A percentile compares a stretch with the other conserved stretches of the same genome.
These are phyloP conservation scores for Pantherophis guttatus DNA, from an alignment of 2,113 vertebrate species.

Conservation along the genomic window DNA sequence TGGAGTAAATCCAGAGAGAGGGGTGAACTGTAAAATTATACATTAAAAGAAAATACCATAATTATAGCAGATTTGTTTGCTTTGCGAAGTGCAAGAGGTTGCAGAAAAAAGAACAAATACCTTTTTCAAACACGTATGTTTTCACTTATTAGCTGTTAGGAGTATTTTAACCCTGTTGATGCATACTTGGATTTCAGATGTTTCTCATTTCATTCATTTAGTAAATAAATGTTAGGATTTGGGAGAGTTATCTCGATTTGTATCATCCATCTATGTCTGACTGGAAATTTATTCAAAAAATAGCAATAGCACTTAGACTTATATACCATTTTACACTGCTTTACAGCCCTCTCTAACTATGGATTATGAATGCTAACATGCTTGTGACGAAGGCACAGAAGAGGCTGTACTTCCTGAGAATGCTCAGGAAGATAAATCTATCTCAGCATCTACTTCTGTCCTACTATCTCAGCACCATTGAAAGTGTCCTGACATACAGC, in stretches of 20 bases:
- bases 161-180: background rate
- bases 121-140: background rate
- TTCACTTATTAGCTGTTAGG: background rate
- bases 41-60: background rate
- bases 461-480: too few species aligned
- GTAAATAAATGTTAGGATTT: background rate
- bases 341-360: too few species aligned
- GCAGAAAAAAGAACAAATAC: conserved; percentile 2
- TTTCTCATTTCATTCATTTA: background rate
- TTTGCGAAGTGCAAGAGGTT: background rate
- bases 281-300: background rate
- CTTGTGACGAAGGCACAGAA: too few species aligned
- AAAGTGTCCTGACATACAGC: too few species aligned
- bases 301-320: too few species aligned
- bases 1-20: conserved; percentile 2
- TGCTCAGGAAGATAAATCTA: too few species aligned
- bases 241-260: background rate
- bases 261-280: background rate
- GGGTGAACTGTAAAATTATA: background rate
- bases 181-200: background rate
- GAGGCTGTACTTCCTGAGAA: too few species aligned
- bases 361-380: too few species aligned
- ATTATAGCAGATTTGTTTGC: conserved; percentile 16
- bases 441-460: too few species aligned
- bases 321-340: too few species aligned